Evolutionary conservation across 2,888 invertebrate species (phyloP).

Genomic region (Callinectes sapidus): DNA sequence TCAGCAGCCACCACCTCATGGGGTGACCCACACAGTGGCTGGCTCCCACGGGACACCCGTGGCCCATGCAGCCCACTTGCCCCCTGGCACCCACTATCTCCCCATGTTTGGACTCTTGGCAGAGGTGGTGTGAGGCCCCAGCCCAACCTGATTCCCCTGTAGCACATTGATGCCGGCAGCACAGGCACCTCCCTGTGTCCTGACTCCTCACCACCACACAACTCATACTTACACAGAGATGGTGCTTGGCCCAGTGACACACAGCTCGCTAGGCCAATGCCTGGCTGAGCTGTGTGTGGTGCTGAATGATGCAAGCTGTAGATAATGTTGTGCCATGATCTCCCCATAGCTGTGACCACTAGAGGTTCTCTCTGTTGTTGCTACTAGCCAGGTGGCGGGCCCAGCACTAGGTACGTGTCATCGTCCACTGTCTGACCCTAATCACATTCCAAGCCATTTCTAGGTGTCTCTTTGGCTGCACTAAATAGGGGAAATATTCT

Average conservation of each 20-base stretch:
- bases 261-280: constrained; percentile 28
- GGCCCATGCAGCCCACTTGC: constrained; percentile 70
- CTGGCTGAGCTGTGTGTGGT: constrained; percentile 53
- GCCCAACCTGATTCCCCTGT: constrained; percentile 29
- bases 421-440: constrained; percentile 61
- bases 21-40: constrained; percentile 66
- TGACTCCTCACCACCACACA: constrained; percentile 43
- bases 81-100: constrained; percentile 68
- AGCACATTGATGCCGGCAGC: constrained; percentile 57
- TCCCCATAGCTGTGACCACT: constrained; percentile 66
- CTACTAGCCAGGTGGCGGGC: constrained; percentile 51
- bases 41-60: constrained; percentile 70
- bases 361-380: constrained; percentile 56
- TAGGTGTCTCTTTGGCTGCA: constrained; percentile 67
- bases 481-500: constrained; percentile 47
- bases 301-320: constrained; percentile 65
- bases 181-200: constrained; percentile 44
- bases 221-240: constrained; percentile 44
- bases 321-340: constrained; percentile 67
- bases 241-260: constrained; percentile 50
- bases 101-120: constrained; percentile 72
- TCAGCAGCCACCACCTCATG: constrained; percentile 65
- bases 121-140: constrained; percentile 67
- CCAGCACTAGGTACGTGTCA: constrained; percentile 58
- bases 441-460: constrained; percentile 66